Evolutionary conservation across 2,113 vertebrate species (phyloP).

Genomic region (Cheirogaleus medius): DNA sequence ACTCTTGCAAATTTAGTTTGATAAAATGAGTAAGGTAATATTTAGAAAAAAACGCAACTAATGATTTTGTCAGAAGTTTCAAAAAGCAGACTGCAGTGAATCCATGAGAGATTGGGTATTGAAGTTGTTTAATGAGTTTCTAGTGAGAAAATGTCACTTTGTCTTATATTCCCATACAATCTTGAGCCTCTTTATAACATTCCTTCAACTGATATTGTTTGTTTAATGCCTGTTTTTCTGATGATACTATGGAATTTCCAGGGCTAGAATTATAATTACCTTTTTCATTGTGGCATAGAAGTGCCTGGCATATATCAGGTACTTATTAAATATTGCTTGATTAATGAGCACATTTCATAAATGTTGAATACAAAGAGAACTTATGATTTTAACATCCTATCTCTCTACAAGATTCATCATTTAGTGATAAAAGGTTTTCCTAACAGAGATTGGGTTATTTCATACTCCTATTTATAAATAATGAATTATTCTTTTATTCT

Average conservation of each 20-base stretch:
- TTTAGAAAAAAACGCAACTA: neutral
- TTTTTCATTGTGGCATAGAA: neutral
- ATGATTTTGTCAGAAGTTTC: neutral
- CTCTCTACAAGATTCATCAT: neutral
- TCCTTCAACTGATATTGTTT: neutral
- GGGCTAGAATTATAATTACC: neutral
- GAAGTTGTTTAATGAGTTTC: neutral
- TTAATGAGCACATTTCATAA: neutral
- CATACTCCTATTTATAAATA: neutral
- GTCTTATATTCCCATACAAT: neutral
- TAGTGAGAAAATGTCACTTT: neutral
- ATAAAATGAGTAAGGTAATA: constrained; percentile 9
- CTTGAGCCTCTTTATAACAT: neutral
- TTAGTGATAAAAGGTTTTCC: neutral
- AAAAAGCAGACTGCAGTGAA: neutral
- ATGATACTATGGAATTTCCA: neutral
- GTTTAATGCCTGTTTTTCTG: neutral
- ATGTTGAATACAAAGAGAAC: neutral
- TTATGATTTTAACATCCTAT: neutral
- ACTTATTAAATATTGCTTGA: neutral
- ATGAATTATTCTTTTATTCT: neutral
- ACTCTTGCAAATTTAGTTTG: neutral
- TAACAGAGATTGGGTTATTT: neutral
- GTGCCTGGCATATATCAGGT: neutral
- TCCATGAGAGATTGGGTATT: neutral